phyloP scores from a whole-genome alignment of 2,113 vertebrate genomes.

The Sceloporus tristichus region DNA sequence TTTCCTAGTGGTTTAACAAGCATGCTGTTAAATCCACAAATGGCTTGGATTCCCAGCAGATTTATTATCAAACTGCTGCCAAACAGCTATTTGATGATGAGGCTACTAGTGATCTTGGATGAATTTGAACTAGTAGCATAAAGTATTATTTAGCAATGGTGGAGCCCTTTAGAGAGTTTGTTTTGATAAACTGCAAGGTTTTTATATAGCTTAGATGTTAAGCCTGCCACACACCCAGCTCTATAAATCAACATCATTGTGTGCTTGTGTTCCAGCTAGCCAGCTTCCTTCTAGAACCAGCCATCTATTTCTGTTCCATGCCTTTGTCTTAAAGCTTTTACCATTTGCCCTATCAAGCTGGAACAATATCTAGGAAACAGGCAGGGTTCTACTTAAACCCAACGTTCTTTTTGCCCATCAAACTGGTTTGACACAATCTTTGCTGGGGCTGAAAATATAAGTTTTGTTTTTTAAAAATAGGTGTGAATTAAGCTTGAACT shows the following conservation, averaged over 20 bases:
- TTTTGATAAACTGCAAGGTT: constrained; percentile 16
- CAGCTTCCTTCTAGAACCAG: background rate
- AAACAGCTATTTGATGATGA: constrained; percentile 8
- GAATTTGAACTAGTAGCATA: constrained; percentile 2
- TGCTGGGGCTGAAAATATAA: background rate
- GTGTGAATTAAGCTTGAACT: background rate
- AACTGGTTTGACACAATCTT: background rate
- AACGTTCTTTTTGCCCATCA: background rate
- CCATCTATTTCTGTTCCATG: background rate
- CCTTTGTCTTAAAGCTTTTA: background rate
- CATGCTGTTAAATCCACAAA: constrained; percentile 2
- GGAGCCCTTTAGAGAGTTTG: constrained; percentile 7
- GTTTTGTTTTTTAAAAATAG: background rate
- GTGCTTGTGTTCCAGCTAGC: background rate
- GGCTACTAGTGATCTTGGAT: constrained; percentile 14
- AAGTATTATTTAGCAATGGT: background rate
- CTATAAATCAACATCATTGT: background rate
- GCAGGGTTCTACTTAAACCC: background rate
- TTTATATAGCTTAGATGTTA: constrained; percentile 16
- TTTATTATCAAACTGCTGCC: constrained; percentile 19
- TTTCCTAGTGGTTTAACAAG: constrained; percentile 1
- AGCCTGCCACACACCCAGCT: background rate
- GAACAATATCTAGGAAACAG: background rate
- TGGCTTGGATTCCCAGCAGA: background rate
- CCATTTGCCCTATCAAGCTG: background rate